Evolutionary conservation across 2,888 invertebrate genomes (phyloP).

Genomic region (Mactromeris polynyma): DNA sequence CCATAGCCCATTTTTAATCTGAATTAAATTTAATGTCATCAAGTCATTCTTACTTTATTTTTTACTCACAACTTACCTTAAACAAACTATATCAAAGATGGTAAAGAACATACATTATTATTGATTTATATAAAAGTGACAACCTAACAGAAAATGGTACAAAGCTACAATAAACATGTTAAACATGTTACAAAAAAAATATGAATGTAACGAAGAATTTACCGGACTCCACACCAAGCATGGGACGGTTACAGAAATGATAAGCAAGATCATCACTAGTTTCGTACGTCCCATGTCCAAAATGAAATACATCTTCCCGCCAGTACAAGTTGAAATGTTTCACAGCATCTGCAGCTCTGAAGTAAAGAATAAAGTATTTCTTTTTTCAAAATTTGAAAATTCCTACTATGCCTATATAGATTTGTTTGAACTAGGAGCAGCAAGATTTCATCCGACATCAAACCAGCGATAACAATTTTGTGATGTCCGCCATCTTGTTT

Average conservation of each 20-base stretch:
- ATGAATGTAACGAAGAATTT: constrained; percentile 9
- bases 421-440: no score
- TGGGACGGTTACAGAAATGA: constrained; percentile 84
- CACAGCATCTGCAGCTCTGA: constrained; percentile 84
- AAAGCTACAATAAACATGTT: neutral
- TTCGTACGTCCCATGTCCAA: constrained; percentile 85
- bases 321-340: constrained; percentile 83
- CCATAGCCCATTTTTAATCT: no score
- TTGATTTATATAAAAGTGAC: neutral
- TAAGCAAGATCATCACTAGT: constrained; percentile 80
- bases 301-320: constrained; percentile 77
- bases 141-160: neutral
- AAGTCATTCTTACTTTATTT: no score
- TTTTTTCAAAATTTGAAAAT: no score
- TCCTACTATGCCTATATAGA: no score
- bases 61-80: no score
- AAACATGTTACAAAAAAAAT: neutral
- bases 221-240: constrained; percentile 85
- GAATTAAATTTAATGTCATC: no score
- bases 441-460: no score
- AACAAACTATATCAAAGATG: no score
- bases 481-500: no score
- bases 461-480: no score
- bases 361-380: neutral
- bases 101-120: no score